A percentile compares a stretch with the other conserved stretches of the same genome.
phyloP scores from a whole-genome alignment of 2,797 vertebrate genomes.

The Emys orbicularis region DNA sequence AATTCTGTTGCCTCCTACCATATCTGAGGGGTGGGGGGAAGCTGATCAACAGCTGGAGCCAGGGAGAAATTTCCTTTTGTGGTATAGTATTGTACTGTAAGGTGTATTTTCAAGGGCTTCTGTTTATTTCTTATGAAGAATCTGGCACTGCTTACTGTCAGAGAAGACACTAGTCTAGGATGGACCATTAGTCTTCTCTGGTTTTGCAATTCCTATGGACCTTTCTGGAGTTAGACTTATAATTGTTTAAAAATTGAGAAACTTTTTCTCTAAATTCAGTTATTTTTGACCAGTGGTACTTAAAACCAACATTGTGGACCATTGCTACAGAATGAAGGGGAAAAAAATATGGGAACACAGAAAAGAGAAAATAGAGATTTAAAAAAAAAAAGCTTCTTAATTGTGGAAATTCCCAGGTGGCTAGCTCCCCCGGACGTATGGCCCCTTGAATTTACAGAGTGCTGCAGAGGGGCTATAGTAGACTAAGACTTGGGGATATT shows the following conservation, averaged over 20 bases:
- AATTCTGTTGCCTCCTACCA: conserved; percentile 12
- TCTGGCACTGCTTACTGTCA: not conserved
- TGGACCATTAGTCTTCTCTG: not conserved
- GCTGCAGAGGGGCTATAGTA: not conserved
- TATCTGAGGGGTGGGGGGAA: not conserved
- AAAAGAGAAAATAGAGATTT: not conserved
- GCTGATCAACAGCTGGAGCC: not conserved
- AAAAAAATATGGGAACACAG: not conserved
- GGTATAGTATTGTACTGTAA: not conserved
- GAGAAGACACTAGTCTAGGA: not conserved
- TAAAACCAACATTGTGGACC: not conserved
- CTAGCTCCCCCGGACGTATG: not conserved
- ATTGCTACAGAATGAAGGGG: not conserved
- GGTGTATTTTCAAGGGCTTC: not conserved
- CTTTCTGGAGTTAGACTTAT: fast-evolving
- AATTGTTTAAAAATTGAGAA: fast-evolving
- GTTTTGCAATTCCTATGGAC: not conserved
- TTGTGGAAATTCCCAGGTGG: fast-evolving
- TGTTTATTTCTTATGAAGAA: not conserved
- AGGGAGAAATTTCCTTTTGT: not conserved
- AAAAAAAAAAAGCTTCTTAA: not conserved
- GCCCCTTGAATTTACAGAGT: fast-evolving
- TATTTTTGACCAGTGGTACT: not conserved
- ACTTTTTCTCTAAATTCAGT: fast-evolving
- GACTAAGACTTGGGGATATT: not conserved